Percentiles rank a stretch among this genome's conserved stretches.
phyloP scores from a whole-genome alignment of 2,113 vertebrate species.

The Orientallactaga bullata region DNA sequence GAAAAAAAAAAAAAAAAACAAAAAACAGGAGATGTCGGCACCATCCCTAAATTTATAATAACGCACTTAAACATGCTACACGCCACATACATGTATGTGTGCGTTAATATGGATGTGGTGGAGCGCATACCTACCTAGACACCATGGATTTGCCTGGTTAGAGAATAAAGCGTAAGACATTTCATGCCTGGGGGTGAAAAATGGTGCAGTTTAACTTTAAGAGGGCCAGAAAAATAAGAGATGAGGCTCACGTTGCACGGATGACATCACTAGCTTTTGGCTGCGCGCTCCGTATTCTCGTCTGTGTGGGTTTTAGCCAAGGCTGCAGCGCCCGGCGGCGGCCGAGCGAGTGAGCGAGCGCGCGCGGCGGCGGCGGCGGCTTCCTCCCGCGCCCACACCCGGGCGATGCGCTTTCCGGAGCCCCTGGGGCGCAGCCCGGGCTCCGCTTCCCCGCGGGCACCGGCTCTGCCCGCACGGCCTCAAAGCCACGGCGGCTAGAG shows the following conservation, averaged over 20 bases:
- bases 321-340: slow-evolving; percentile 87
- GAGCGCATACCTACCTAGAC: slow-evolving; percentile 59
- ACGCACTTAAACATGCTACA: slow-evolving; percentile 71
- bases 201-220: slow-evolving; percentile 93
- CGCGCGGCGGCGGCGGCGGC: slow-evolving; percentile 57
- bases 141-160: slow-evolving; percentile 79
- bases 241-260: slow-evolving; percentile 94
- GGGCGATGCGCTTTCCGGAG: slow-evolving; percentile 81
- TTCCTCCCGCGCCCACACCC: slow-evolving; percentile 80
- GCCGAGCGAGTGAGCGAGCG: slow-evolving; percentile 85
- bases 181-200: slow-evolving; percentile 78
- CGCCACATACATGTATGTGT: slow-evolving; percentile 71
- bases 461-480: slow-evolving; percentile 66
- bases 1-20: not conserved
- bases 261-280: slow-evolving; percentile 95
- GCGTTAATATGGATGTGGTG: slow-evolving; percentile 71
- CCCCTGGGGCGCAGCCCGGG: slow-evolving; percentile 78
- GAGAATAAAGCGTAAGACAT: slow-evolving; percentile 76
- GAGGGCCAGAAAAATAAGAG: slow-evolving; percentile 93
- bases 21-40: slow-evolving; percentile 16
- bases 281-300: slow-evolving; percentile 87
- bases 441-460: slow-evolving; percentile 72
- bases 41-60: slow-evolving; percentile 50
- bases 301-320: slow-evolving; percentile 89
- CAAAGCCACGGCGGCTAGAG: slow-evolving; percentile 77